Conservation (phyloP, 2,113 vertebrate genomes). For the Mugil cephalus region DNA sequence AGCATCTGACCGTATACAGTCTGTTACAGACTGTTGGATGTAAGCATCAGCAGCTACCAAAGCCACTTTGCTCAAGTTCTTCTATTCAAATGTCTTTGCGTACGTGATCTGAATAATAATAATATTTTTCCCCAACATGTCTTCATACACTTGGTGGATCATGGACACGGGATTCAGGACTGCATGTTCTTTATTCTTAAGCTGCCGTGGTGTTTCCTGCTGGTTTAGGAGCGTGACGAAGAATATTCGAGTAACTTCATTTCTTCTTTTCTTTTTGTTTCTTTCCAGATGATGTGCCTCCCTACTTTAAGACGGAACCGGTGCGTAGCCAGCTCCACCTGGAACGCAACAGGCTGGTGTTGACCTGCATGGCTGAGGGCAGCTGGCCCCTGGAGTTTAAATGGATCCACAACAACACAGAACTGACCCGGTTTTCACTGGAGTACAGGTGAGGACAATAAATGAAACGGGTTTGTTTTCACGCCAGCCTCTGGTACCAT, state of each 20-base stretch:
- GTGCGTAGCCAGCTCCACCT: slow-evolving; percentile 94
- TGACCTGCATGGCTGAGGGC: slow-evolving; percentile 98
- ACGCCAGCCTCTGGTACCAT: no score
- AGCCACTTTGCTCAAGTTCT: background rate
- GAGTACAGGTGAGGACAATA: slow-evolving; percentile 92
- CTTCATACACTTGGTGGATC: no score
- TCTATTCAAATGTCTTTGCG: background rate
- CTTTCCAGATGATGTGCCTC: slow-evolving; percentile 94
- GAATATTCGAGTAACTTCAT: background rate
- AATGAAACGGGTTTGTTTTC: no score
- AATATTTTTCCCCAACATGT: no score
- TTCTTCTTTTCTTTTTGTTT: background rate
- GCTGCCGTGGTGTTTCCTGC: slow-evolving; percentile 1
- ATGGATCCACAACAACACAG: slow-evolving; percentile 94
- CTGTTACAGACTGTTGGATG: slow-evolving; percentile 11
- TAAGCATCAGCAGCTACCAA: background rate
- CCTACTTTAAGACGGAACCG: slow-evolving; percentile 98
- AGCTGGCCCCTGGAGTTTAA: slow-evolving; percentile 99
- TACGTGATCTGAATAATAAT: no score
- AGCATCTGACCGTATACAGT: slow-evolving; percentile 37
- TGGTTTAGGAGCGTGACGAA: background rate
- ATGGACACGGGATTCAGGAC: slow-evolving; percentile 17
- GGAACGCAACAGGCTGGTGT: slow-evolving; percentile 96
- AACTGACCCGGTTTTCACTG: slow-evolving; percentile 96
- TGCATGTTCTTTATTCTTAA: slow-evolving; percentile 2